phyloP scores from a whole-genome alignment of 2,113 vertebrate genomes.

The Penelope pileata region DNA sequence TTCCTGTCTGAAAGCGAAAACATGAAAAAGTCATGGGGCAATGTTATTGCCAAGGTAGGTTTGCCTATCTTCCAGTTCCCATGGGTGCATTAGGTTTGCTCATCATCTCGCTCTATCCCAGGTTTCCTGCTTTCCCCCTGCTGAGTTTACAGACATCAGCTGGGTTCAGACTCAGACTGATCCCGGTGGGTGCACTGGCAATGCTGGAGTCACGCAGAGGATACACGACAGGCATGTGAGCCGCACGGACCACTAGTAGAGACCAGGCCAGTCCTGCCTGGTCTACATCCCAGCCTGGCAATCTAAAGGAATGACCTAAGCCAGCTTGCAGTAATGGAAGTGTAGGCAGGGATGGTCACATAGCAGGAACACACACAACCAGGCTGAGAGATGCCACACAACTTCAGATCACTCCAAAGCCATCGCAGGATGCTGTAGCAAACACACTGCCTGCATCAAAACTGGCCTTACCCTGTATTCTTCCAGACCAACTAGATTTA shows the following conservation, averaged over 20 bases:
- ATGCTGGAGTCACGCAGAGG: background rate
- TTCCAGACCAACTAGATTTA: background rate
- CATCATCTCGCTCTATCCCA: background rate
- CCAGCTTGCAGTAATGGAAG: background rate
- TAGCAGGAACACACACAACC: background rate
- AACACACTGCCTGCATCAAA: background rate
- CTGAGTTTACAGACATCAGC: background rate
- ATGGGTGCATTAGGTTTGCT: background rate
- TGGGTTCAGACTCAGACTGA: background rate
- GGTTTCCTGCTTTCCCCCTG: background rate
- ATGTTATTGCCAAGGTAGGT: background rate
- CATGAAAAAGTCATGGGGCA: background rate
- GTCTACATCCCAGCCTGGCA: background rate
- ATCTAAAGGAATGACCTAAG: background rate
- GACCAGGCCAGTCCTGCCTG: background rate
- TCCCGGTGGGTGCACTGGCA: background rate
- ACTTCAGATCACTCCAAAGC: background rate
- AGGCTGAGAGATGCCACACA: accelerated
- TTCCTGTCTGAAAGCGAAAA: background rate
- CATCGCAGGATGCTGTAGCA: background rate
- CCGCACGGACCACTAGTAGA: background rate
- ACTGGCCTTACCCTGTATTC: background rate
- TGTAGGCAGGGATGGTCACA: background rate
- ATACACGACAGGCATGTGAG: background rate
- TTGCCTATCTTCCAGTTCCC: background rate